Evolutionary conservation across 2,888 invertebrate species (phyloP), one percentile per base, ranked within the genome.

Genomic region (Pseudococcus longispinus): DNA sequence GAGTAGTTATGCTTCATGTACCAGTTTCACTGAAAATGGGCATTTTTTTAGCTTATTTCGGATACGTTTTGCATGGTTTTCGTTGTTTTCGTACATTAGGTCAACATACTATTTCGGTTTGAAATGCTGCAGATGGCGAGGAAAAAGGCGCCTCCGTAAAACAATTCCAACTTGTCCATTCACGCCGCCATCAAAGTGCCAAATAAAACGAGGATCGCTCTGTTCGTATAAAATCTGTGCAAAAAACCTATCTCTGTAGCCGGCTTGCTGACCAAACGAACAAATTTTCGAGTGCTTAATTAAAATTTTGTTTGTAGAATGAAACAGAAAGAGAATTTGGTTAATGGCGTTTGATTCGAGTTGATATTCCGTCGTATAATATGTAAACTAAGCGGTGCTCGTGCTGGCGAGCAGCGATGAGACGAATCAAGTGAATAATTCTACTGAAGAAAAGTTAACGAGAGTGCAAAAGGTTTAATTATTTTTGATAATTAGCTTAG

Each of bases 251-350:
- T 9, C 37, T 9, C 37, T 37, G 5, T 32, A 32, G 32, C 37
- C 37, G 37, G 2, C 37, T 37, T 37, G 37, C 37, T 51, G 51
- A 15, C 13, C 51, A 51, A 51, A 1, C 6, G 51, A n/a, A 15
- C 65, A 65, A 20, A 18, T 74, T 74, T 74, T 32, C 74, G 18
- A 74, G 32, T 32, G 74, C 37, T 74, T 74, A 74, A 74, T 74
- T 74, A 74, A 32, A 32, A 74, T 37, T 32, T 29, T 32, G 29
- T 74, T 74, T 74, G 29, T 26, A 70, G 4, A 70, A 26, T 70
- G 26, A 29, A 70, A 29, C 15, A 18, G 18, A 9, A 74, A 8
- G 74, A 65, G 74, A 70, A n/a, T 74, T 74, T 74, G 6, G 74
- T 26, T 23, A 11, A 26, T 26, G 65, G 65, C 26, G 18, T 65